Percentiles rank a stretch among this genome's conserved stretches.
Conservation (phyloP, 2,888 invertebrate species). For the Agrenia bidenticulata region DNA sequence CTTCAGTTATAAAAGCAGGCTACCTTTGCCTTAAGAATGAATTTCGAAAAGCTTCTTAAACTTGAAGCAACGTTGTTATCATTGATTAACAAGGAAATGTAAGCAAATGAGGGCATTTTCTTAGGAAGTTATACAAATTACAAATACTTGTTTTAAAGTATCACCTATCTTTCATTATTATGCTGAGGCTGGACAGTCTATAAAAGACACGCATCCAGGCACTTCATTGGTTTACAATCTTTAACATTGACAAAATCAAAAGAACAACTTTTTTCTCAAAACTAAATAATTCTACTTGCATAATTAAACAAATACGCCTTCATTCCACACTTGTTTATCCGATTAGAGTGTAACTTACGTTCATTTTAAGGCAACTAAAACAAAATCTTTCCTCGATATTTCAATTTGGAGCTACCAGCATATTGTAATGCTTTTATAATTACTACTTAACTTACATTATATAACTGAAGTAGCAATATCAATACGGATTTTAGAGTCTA, state of each 20-base stretch:
- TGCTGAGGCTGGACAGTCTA: constrained; percentile 10
- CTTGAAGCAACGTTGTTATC: not conserved
- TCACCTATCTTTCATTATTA: not conserved
- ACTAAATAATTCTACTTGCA: not conserved
- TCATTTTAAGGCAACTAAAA: too few relatives aligned
- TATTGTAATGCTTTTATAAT: too few relatives aligned
- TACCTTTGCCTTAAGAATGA: too few relatives aligned
- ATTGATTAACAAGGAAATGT: not conserved
- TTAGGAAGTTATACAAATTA: constrained; percentile 1
- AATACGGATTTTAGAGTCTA: too few relatives aligned
- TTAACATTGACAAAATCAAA: not conserved
- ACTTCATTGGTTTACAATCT: not conserved
- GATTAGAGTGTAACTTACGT: too few relatives aligned
- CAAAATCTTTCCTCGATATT: too few relatives aligned
- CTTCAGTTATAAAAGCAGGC: too few relatives aligned
- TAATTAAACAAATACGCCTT: too few relatives aligned
- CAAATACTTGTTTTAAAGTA: not conserved
- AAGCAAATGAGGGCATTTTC: not conserved
- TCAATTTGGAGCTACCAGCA: too few relatives aligned
- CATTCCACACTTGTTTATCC: too few relatives aligned
- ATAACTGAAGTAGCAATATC: too few relatives aligned
- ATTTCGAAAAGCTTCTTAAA: not conserved
- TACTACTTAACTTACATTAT: too few relatives aligned
- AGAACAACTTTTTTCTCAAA: not conserved
- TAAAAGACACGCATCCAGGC: not conserved